Evolutionary conservation across 2,113 vertebrate species (phyloP), one percentile per base, ranked within the genome.

Genomic region (Vanacampus margaritifer): DNA sequence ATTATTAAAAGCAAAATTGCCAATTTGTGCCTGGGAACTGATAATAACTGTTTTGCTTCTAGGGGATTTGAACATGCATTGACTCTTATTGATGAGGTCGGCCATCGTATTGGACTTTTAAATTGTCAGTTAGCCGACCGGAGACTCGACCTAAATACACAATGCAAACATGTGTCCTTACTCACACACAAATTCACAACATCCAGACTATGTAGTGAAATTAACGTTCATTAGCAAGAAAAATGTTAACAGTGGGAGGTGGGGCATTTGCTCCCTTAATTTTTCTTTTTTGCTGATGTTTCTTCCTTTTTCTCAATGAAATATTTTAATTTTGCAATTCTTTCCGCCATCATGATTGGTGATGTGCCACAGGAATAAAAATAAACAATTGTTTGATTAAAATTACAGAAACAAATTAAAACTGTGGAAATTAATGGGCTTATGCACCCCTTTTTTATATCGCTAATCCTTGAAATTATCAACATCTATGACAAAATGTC

Each of bases 1-100:
- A 54, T 70, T 75, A 71, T 70, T 81, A 75, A 76, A 79, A 75
- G 51, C 41, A 28, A 68, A 71, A 82, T 46, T 65, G 50, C 77
- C 81, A 72, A 61, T 64, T 72, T 56, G 79, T 71, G 65, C 67
- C 67, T 65, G 64, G 59, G 69, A 73, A 69, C 19, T 37, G 28
- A 53, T 45, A 59, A 50, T 0, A 35, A 69, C 58, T 13, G 0
- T 4, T 35, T 51, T 43, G 3, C 24, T 65, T 2, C 45, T 0
- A 35, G 59, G 61, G 75, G 39, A 62, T 23, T 19, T 43, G 39
- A 50, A 46, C 19, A 50, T 46, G 61, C 7, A 50, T 26, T 19
- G 63, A 28, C 43, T 46, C 45, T 17, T 45, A 69, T 37, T 70
- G 71, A 72, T 68, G 67, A 75, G 79, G 78, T 77, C 72, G 77